Percentiles rank a stretch among this genome's conserved stretches.
phyloP scores from a whole-genome alignment of 1,140 invertebrate species.

The Euura lappo region DNA sequence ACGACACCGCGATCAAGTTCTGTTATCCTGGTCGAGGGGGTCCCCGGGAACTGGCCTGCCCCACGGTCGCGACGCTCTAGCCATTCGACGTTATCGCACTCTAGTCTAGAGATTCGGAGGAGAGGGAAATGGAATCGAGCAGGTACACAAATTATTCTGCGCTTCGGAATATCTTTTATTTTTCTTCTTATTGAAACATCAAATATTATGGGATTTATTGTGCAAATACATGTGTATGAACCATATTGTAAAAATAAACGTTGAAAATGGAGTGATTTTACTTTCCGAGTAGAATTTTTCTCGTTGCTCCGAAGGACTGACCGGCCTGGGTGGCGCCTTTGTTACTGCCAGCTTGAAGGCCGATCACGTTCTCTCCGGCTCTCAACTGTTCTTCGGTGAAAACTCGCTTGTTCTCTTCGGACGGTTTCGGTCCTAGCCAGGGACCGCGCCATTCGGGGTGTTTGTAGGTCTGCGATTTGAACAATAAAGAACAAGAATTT shows the following conservation, averaged over 20 bases:
- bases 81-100: no score
- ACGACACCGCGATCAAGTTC: constrained; percentile 7
- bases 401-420: constrained; percentile 90
- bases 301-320: constrained; percentile 89
- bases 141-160: no score
- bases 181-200: no score
- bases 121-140: no score
- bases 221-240: no score
- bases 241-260: no score
- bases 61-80: constrained; percentile 37
- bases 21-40: constrained; percentile 47
- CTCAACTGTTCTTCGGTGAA: constrained; percentile 91
- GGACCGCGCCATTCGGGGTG: constrained; percentile 91
- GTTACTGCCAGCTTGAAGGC: constrained; percentile 95
- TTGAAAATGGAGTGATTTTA: constrained; percentile 61
- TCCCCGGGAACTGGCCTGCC: constrained; percentile 60
- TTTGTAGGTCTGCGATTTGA: constrained; percentile 75
- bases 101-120: no score
- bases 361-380: constrained; percentile 89
- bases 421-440: constrained; percentile 85
- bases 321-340: constrained; percentile 94
- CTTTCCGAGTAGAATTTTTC: constrained; percentile 88
- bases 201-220: no score
- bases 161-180: no score
- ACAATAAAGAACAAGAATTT: constrained; percentile 13